Base-by-base conservation (phyloP, 1,140 invertebrate genomes). In the Caerostris extrusa region DNA sequence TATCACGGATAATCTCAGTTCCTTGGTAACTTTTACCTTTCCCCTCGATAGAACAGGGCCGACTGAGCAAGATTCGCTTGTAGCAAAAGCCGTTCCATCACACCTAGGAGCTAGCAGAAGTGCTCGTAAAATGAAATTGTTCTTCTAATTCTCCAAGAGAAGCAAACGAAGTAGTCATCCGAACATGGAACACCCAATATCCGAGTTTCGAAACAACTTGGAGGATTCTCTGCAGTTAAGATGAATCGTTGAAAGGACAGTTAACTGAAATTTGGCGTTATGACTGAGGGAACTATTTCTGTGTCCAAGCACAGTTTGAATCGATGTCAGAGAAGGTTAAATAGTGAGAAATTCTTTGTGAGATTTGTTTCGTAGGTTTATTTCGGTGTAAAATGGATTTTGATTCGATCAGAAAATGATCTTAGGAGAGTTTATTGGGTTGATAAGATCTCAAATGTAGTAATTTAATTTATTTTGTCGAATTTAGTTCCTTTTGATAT, bases 141-240 rank as follows among this genome's bases (percentile, higher is more conserved):
- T 71, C 69, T 71, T 71, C 19, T 19, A n/a, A 71, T 71, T 71
- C 69, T 34, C 8, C 69, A 34, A 19, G 19, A 69, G 19, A n/a
- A 69, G 67, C 17, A 5, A 14, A 69, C 5, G n/a, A 71, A 71
- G 19, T 50, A 71, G 69, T 34, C 69, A 71, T 71, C 69, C 69
- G 19, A 7, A 71, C n/a, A 34, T 34, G 19, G 34, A 71, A 71
- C 69, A 71, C 67, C 67, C 67, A 69, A 69, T 69, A 69, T 69
- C 67, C n/a, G 19, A 69, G 19, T 69, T 69, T 69, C 67, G 67
- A 69, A 69, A 69, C n/a, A 69, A 69, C 67, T 69, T 69, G 67
- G 67, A 69, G 67, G 67, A 69, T 69, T 69, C 67, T 69, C n/a
- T n/a, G 67, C 17, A 14, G 17, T 69, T 69, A 69, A 69, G 67